Base-by-base conservation (phyloP, 2,888 invertebrate species). In the Lepetodrilus schrolli region DNA sequence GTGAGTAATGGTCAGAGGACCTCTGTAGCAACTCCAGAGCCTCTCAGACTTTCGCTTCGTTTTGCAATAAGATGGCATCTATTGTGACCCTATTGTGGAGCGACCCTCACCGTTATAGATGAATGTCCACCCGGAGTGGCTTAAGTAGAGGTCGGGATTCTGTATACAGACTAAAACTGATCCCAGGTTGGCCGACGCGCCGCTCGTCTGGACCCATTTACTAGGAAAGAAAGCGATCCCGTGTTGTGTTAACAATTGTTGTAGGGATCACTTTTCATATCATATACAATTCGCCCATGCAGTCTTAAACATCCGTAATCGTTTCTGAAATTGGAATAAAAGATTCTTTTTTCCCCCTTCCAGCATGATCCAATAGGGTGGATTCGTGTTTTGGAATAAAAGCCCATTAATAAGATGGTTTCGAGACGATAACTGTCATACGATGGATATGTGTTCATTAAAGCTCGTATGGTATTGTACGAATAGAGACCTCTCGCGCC, bases 401-500 rank as follows among this genome's bases (percentile, higher is more conserved):
- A 30, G 47, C 43, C 20, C 20, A 23, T 43, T 38, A n/a, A 43
- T n/a, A 47, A 23, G 21, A 17, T n/a, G n/a, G 4, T 47, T 47
- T 21, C 21, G 17, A 21, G 17, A 17, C 43, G 17, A 43, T 68
- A 47, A 26, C 23, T 47, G 68, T 68, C 68, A 68, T 38, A 68
- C 30, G n/a, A 47, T 26, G 43, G 23, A 68, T 68, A 43, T 30
- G 43, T 68, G 43, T 47, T 43, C 47, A 68, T 68, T 68, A 68
- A 43, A 47, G 47, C 68, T 68, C 68, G 47, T 68, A 23, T 21
- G 38, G n/a, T 47, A 68, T 68, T 68, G 47, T 68, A 66, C 23
- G n/a, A 10, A 20, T 37, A 23, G 68, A 23, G 47, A 47, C 38
- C 68, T 30, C 68, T 47, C 43, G 21, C 38, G 47, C 68, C 20